Evolutionary conservation across 2,113 vertebrate species (phyloP).

Genomic region (Catharus minimus): DNA sequence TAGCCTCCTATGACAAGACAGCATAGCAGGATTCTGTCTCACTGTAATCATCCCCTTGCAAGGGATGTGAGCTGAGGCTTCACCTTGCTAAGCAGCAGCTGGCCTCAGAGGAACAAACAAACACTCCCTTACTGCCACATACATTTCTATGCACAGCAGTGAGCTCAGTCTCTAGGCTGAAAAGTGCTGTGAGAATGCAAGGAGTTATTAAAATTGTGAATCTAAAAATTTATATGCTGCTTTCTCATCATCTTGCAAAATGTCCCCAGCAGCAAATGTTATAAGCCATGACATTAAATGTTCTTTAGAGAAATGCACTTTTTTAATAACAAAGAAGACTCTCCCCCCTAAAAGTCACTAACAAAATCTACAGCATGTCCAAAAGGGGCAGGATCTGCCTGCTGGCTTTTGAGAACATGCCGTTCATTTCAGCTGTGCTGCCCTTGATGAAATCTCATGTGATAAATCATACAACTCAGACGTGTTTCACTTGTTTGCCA

Average conservation of each 20-base stretch:
- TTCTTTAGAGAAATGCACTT: background rate
- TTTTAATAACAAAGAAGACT: background rate
- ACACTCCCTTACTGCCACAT: background rate
- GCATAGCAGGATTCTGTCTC: background rate
- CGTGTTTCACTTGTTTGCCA: constrained; percentile 60
- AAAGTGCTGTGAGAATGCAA: background rate
- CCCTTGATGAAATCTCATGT: constrained; percentile 36
- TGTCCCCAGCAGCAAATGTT: constrained; percentile 4
- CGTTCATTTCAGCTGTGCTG: background rate
- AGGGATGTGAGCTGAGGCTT: background rate
- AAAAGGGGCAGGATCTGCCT: constrained; percentile 7
- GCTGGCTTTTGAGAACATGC: background rate
- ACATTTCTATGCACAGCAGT: background rate
- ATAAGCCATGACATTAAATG: constrained; percentile 28
- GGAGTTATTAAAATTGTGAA: constrained; percentile 8
- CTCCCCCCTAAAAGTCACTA: background rate
- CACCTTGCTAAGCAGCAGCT: background rate
- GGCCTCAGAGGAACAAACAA: background rate
- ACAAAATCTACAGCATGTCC: background rate
- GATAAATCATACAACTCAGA: constrained; percentile 63
- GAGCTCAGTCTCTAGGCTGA: background rate
- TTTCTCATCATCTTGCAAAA: constrained; percentile 10
- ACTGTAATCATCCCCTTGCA: background rate
- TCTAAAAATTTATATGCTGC: background rate
- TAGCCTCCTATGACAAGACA: background rate